Percentiles rank a stretch among this genome's conserved stretches.
Conservation (phyloP, 2,113 vertebrate genomes). For the Oncorhynchus clarkii region DNA sequence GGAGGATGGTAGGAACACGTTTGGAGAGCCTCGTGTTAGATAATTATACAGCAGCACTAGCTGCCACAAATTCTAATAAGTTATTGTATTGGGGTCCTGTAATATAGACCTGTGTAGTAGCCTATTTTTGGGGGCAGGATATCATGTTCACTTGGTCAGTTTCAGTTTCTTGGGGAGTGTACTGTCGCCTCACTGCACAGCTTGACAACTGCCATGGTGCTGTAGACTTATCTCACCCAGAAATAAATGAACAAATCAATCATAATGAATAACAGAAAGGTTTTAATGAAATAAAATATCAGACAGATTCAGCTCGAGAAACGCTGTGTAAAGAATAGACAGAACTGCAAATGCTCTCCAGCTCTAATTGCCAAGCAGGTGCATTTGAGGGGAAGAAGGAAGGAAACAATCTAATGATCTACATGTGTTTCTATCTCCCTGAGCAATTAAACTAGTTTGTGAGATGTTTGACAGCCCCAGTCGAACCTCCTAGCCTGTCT, state of each 20-base stretch:
- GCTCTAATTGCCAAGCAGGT: conserved; percentile 14
- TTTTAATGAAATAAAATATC: not conserved
- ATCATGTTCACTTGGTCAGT: too few relatives aligned
- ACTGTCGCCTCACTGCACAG: not conserved
- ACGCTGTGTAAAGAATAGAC: not conserved
- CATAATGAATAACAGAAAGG: not conserved
- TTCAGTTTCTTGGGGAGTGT: too few relatives aligned
- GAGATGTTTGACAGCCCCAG: conserved; percentile 56
- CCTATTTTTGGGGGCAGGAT: not conserved
- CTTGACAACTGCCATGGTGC: not conserved
- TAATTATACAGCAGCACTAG: not conserved
- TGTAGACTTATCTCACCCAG: not conserved
- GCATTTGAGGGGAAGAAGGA: not conserved
- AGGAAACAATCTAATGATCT: conserved; percentile 41
- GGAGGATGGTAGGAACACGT: too few relatives aligned
- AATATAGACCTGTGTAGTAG: not conserved
- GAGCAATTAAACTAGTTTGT: conserved; percentile 67
- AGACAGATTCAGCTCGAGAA: not conserved
- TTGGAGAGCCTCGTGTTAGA: too few relatives aligned
- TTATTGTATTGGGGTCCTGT: not conserved
- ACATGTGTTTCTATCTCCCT: conserved; percentile 46
- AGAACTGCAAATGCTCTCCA: not conserved
- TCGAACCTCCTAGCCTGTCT: conserved; percentile 38
- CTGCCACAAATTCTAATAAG: not conserved
- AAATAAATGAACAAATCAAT: not conserved